phyloP scores from a whole-genome alignment of 2,888 invertebrate genomes.

The Coelinius sp. region DNA sequence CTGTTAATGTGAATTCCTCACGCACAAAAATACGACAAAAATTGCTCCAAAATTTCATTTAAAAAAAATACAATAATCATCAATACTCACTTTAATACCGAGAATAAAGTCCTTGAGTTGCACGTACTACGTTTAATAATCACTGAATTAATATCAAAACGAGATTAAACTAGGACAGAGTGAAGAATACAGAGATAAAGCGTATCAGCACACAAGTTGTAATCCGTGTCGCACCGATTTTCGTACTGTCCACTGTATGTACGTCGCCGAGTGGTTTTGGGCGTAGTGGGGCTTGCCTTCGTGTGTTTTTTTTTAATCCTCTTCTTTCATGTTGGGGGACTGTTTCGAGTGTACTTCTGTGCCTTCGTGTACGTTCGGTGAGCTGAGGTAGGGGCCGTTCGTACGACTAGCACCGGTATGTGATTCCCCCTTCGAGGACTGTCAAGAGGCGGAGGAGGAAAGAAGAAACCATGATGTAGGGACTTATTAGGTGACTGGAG shows the following conservation, averaged over 20 bases:
- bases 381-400: conserved; percentile 11
- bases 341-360: conserved; percentile 11
- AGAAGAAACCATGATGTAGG: conserved; percentile 18
- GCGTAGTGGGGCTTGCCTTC: conserved; percentile 18
- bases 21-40: neutral
- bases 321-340: conserved; percentile 15
- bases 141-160: conserved; percentile 5
- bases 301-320: neutral
- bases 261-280: conserved; percentile 7
- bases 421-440: conserved; percentile 17
- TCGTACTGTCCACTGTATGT: conserved; percentile 37
- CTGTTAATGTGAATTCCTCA: neutral
- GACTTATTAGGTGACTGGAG: neutral
- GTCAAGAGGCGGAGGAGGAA: neutral
- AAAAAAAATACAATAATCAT: neutral
- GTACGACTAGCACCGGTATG: conserved; percentile 6
- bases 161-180: neutral
- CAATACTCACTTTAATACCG: conserved; percentile 12
- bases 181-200: neutral
- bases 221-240: conserved; percentile 28
- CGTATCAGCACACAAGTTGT: conserved; percentile 12
- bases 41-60: neutral
- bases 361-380: neutral
- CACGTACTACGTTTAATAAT: neutral
- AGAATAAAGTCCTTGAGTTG: neutral